These are phyloP conservation scores for Athene noctua DNA, from an alignment of 2,113 vertebrate genomes.

Conservation along the genomic window DNA sequence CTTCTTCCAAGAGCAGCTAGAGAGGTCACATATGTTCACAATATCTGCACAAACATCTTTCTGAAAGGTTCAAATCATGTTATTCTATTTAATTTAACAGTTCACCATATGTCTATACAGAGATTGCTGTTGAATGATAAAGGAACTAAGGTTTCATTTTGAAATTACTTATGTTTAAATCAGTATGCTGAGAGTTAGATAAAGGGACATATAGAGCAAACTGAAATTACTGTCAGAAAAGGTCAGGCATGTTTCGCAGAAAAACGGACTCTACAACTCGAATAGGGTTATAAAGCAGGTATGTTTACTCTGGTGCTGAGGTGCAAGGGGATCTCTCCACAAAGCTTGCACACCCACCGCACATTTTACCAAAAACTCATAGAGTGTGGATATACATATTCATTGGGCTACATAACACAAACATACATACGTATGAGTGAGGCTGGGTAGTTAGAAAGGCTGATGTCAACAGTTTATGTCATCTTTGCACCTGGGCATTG, in stretches of 20 bases:
- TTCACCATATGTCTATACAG: background rate
- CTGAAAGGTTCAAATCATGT: background rate
- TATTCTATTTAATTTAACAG: background rate
- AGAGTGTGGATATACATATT: too few species aligned
- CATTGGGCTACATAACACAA: too few species aligned
- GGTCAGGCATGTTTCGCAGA: background rate
- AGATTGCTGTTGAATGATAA: background rate
- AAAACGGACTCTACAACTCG: too few species aligned
- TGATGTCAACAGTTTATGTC: too few species aligned
- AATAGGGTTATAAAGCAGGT: too few species aligned
- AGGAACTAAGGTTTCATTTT: background rate
- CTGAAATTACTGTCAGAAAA: background rate
- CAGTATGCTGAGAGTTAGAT: background rate
- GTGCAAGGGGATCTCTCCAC: too few species aligned
- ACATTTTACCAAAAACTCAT: too few species aligned
- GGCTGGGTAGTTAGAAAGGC: too few species aligned
- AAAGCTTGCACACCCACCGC: too few species aligned
- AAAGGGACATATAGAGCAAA: background rate
- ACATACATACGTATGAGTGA: too few species aligned
- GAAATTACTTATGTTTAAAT: background rate
- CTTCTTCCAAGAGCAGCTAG: background rate
- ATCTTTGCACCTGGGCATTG: too few species aligned
- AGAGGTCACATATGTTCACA: background rate
- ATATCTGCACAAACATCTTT: background rate
- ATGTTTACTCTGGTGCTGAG: too few species aligned